Percentiles rank a stretch among this genome's conserved stretches.
phyloP scores from a whole-genome alignment of 2,113 vertebrate genomes.

The Alces alces region DNA sequence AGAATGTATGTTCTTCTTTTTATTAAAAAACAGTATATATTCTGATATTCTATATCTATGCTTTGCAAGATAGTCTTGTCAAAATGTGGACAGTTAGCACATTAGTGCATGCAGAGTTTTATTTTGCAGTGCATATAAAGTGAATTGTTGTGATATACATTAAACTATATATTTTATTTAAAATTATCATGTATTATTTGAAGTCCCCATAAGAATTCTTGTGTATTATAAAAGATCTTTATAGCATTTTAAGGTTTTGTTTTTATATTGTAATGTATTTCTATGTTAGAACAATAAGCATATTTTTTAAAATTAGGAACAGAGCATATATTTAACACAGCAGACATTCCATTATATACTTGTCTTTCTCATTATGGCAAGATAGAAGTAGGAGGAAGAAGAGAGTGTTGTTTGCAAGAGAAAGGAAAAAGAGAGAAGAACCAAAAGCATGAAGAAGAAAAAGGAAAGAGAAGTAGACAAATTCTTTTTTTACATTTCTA shows the following conservation, averaged over 20 bases:
- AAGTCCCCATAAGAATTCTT: not conserved
- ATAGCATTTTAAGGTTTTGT: not conserved
- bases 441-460: not conserved
- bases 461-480: not conserved
- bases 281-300: not conserved
- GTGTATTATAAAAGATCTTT: not conserved
- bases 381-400: not conserved
- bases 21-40: not conserved
- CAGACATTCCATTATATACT: not conserved
- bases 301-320: not conserved
- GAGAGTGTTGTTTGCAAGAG: not conserved
- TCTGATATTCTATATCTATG: not conserved
- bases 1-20: not conserved
- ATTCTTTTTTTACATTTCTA: not conserved
- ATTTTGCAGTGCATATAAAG: not conserved
- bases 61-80: not conserved
- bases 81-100: not conserved
- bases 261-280: not conserved
- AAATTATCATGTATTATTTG: not conserved
- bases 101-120: not conserved
- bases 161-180: not conserved
- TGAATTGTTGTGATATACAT: not conserved
- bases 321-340: not conserved
- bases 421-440: not conserved
- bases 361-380: not conserved